Evolutionary conservation across 2,113 vertebrate genomes (phyloP), one percentile per base, ranked within the genome.

Genomic region (Eira barbara): DNA sequence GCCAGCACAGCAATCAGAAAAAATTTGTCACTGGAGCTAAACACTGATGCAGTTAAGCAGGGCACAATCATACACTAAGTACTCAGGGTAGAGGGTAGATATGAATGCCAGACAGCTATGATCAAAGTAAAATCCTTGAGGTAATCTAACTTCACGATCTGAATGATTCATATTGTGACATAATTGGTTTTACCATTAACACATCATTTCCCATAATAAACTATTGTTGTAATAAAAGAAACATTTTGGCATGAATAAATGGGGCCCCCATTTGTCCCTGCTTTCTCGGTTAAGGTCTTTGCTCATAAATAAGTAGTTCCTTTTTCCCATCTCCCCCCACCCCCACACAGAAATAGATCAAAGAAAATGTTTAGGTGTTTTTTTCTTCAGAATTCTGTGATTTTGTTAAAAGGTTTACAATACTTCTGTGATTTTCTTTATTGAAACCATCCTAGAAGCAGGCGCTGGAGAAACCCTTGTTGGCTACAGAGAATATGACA

Each of bases 351-450:
- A 52, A 4, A 80, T 7, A 55, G 21, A 45, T 93, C 61, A 86
- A 27, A 80, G 61, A 80, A 57, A 39, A 52, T 87, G 9, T 17
- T 61, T 76, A 7, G 73, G 12, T 59, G 17, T 18, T 18, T 7
- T 18, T 96, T 76, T 17, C 39, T 76, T 87, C 71, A 76, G 45
- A 61, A 79, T 47, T 76, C 57, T 79, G 17, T 61, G 79, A 84
- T 69, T 88, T 93, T 3, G 7, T 57, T 78, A 71, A 61, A 57
- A 31, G 17, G 18, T 39, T 55, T 42, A 9, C 13, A 82, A 10
- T 15, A 65, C 67, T 49, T 95, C 39, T 84, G 13, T n/a, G 82
- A 76, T 57, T 88, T 95, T 74, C 42, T 86, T 74, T 89, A 57
- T 11, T 63, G 65, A 69, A 92, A 23, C 20, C 71, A 83, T 42